Percentiles rank a stretch among this genome's conserved stretches.
Evolutionary conservation across 2,113 vertebrate species (phyloP).

Genomic region (Apteryx mantelli): DNA sequence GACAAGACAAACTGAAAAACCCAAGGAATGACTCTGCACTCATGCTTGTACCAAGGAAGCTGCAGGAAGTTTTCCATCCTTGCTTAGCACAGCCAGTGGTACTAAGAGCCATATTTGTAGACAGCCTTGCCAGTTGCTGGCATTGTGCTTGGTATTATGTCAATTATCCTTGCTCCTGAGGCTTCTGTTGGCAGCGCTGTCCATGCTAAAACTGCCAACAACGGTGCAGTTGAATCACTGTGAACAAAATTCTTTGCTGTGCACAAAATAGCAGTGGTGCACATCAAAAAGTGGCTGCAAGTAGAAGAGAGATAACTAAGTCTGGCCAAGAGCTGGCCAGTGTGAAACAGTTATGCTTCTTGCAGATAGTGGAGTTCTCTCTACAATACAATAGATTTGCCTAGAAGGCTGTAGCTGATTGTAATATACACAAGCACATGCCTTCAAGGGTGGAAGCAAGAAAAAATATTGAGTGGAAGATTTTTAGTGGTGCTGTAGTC

Average conservation of each 20-base stretch:
- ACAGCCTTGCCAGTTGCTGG: not conserved
- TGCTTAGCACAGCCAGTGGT: not conserved
- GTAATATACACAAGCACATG: not conserved
- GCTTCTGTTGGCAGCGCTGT: conserved; percentile 35
- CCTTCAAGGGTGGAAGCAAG: not conserved
- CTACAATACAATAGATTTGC: not conserved
- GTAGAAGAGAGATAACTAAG: not conserved
- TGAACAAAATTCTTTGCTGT: not conserved
- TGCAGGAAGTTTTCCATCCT: conserved; percentile 17
- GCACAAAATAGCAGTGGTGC: conserved; percentile 3
- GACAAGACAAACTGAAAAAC: not conserved
- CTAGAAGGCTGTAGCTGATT: not conserved
- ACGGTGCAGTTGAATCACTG: conserved; percentile 21
- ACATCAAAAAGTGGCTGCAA: conserved; percentile 7
- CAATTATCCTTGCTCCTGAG: not conserved
- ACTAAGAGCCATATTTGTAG: conserved; percentile 27
- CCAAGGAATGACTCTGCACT: conserved; percentile 34
- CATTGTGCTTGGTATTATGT: not conserved
- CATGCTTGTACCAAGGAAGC: not conserved
- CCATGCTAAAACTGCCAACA: not conserved
- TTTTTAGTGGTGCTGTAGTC: not conserved
- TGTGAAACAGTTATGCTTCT: not conserved
- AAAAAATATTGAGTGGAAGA: not conserved
- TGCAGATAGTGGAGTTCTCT: not conserved
- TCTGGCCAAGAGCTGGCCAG: not conserved